Base-by-base conservation (phyloP, 2,113 vertebrate species). In the Solea senegalensis region DNA sequence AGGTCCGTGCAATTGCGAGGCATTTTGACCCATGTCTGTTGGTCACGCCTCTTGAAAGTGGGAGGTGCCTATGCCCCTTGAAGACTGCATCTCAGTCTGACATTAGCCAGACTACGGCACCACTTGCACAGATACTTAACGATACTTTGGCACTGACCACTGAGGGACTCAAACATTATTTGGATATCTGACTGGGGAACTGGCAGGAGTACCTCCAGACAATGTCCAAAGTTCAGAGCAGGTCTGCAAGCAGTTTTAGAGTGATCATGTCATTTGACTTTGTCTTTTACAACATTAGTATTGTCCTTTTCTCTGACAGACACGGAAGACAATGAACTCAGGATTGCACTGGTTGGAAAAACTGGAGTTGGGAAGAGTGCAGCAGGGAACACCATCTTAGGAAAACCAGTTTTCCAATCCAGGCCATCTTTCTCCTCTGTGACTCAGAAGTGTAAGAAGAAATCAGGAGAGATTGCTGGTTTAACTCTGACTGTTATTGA, bases 361-460 rank as follows among this genome's bases (percentile, higher is more conserved):
- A 81, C 65, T n/a, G 61, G 77, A 58, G 73, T 41, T 64, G 77
- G 82, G 11, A 81, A 80, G 57, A 84, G 82, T 61, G 43, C 56
- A 26, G 50, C 69, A 0, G 82, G 65, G 71, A 81, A 81, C 70
- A 68, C 66, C 8, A 74, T 78, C 28, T 40, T 14, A 9, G 2
- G 27, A 0, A 16, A 2, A 40, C 0, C 27, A 0, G 49, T 9
- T 4, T 81, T 81, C 15, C 0, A 0, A 0, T 48, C 78, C n/a
- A 27, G 11, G 0, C 0, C 5, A 3, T 65, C 12, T 44, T 71
- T 44, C 49, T 0, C 1, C 0, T 85, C 78, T 14, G 66, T 69
- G 16, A 85, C 58, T 2, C 71, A 53, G 5, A 7, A 52, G 3
- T 85, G 71, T 13, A 9, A 43, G 16, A 85, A 81, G 53, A 53